Evolutionary conservation across 2,113 vertebrate genomes (phyloP), one percentile per base, ranked within the genome.

Genomic region (Prunella fulvescens): DNA sequence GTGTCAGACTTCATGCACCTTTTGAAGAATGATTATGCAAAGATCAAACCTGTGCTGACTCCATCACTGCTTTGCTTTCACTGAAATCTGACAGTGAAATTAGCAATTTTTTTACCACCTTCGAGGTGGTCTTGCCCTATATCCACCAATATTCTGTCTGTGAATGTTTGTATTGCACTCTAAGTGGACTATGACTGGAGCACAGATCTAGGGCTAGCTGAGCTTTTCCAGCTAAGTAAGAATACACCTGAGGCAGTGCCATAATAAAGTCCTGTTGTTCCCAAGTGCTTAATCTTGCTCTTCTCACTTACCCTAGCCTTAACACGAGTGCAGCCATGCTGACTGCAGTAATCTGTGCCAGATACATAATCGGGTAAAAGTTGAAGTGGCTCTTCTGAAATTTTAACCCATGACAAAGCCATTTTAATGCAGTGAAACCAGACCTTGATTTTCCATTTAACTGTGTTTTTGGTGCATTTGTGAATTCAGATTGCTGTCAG

Each of bases 131-230:
- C 9, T 90, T 80, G 28, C 4, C 3, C 12, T 35, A 0, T 17
- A n/a, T 37, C 39, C 33, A 6, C 33, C 29, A 19, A 2, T 62
- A 22, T 62, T 39, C 7, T 70, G 10, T 51, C n/a, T 35, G 24
- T 42, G 77, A 25, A 2, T 48, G 29, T 47, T 69, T 70, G 1
- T 18, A 0, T 48, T 31, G 0, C 10, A 2, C 10, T 24, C 9
- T 19, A 19, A n/a, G 44, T 23, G 69, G 56, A 1, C 47, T 12
- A 0, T 56, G 60, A 37, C 28, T 2, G 5, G 26, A 77, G 42
- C 45, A n/a, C 54, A 51, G 47, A 26, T 33, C 18, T 42, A 6
- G 48, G 64, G 15, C 65, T 62, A 5, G 15, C 31, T 10, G 64
- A 60, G 56, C 14, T 90, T 48, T 88, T 81, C n/a, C 48, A 31